Evolutionary conservation across 2,113 vertebrate genomes (phyloP), one percentile per base, ranked within the genome.

Genomic region (Ptychochromis oligacanthus): DNA sequence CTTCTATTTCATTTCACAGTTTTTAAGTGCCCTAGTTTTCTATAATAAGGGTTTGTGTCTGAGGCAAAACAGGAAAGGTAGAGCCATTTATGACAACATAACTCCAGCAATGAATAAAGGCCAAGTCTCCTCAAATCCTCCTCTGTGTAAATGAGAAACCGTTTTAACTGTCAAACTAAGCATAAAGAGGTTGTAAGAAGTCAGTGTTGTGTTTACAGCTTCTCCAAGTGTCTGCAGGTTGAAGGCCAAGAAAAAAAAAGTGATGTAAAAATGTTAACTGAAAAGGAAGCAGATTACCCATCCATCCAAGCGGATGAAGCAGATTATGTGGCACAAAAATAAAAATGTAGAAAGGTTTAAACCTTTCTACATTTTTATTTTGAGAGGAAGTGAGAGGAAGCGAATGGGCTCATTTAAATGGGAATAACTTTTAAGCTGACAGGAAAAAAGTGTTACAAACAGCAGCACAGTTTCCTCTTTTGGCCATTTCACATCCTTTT

Each of bases 381-480:
- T n/a, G n/a, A n/a, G n/a, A n/a, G n/a, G n/a, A n/a, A n/a, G n/a
- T n/a, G n/a, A 72, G 36, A 34, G 22, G 40, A n/a, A 60, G 28
- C n/a, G 15, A 46, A 2, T 58, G 54, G 55, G 40, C 38, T 59
- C 22, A 3, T 46, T 77, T 26, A 77, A 77, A 60, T 59, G 24
- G 38, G 58, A 49, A 60, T 31, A 54, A n/a, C 28, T 26, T 59
- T 54, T 14, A 60, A n/a, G 26, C 22, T 56, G 4, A n/a, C 22
- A 14, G 12, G 57, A 40, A 60, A 59, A 65, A 11, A 36, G 74
- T 43, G 46, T 78, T 18, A 15, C 52, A 61, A 46, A 28, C 34
- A 74, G 20, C 24, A 43, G 17, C 14, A 13, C 5, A 11, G 80
- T 88, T 94, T 91, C 94, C 93, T 84, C 88, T 94, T 94, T 91